Evolutionary conservation across 2,888 invertebrate species (phyloP).

Genomic region (Encarsia formosa): DNA sequence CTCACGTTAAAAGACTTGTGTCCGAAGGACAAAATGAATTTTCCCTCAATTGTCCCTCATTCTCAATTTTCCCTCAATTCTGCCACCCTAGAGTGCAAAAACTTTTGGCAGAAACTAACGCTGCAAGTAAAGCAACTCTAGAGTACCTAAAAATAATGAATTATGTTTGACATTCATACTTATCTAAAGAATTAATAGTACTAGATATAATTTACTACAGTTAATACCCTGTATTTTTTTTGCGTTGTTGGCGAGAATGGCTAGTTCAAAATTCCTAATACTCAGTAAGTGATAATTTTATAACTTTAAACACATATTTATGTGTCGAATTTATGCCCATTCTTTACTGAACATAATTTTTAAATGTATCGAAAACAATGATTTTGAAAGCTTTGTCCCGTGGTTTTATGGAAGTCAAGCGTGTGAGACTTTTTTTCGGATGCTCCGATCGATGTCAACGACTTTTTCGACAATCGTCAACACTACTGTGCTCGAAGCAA

Average conservation of each 20-base stretch:
- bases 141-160: conserved; percentile 14
- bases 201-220: neutral
- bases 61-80: too few species aligned
- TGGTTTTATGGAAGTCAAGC: conserved; percentile 2
- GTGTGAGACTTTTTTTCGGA: conserved; percentile 3
- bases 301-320: conserved; percentile 1
- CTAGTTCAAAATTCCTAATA: neutral
- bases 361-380: neutral
- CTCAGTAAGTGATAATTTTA: neutral
- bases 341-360: neutral
- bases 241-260: neutral
- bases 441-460: neutral
- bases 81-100: conserved; percentile 14
- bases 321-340: conserved; percentile 3
- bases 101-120: conserved; percentile 15
- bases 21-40: conserved; percentile 33
- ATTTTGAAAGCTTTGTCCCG: neutral
- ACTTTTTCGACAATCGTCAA: conserved; percentile 3
- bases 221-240: neutral
- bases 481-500: neutral
- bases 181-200: neutral
- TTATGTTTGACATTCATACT: neutral
- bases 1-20: conserved; percentile 24
- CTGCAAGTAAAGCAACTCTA: conserved; percentile 15
- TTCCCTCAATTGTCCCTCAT: conserved; percentile 26